Evolutionary conservation across 1,140 invertebrate genomes (phyloP).

Genomic region (Lineus longissimus): DNA sequence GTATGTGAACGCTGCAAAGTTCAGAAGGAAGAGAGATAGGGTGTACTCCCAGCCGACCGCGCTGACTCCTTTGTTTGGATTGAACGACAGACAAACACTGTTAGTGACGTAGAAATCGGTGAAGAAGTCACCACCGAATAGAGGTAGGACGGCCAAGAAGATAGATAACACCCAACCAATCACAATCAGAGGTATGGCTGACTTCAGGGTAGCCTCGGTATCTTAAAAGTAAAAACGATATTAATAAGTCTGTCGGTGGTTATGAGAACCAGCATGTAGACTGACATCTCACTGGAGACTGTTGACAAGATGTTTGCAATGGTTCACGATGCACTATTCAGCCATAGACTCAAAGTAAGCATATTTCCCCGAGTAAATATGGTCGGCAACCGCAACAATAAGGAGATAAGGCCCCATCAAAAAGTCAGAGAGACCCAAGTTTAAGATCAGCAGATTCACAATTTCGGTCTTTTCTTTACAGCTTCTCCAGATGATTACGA

Average conservation of each 20-base stretch:
- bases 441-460: conserved; percentile 29
- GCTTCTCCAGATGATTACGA: conserved; percentile 23
- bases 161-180: conserved; percentile 23
- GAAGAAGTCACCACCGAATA: conserved; percentile 10
- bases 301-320: conserved; percentile 31
- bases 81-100: conserved; percentile 1
- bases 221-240: conserved; percentile 26
- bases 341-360: conserved; percentile 31
- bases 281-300: conserved; percentile 32
- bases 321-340: conserved; percentile 28
- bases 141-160: conserved; percentile 20
- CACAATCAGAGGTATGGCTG: conserved; percentile 6
- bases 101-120: not conserved
- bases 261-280: conserved; percentile 33
- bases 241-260: conserved; percentile 32
- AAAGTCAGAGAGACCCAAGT: conserved; percentile 36
- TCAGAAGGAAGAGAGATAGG: too few relatives aligned
- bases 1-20: too few relatives aligned
- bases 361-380: conserved; percentile 28
- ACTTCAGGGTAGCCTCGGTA: conserved; percentile 8
- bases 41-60: too few relatives aligned
- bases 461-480: conserved; percentile 6
- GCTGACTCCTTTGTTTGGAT: too few relatives aligned
- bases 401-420: conserved; percentile 41
- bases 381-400: conserved; percentile 34